Evolutionary conservation across 2,113 vertebrate genomes (phyloP), one percentile per base, ranked within the genome.

Genomic region (Astur gentilis): DNA sequence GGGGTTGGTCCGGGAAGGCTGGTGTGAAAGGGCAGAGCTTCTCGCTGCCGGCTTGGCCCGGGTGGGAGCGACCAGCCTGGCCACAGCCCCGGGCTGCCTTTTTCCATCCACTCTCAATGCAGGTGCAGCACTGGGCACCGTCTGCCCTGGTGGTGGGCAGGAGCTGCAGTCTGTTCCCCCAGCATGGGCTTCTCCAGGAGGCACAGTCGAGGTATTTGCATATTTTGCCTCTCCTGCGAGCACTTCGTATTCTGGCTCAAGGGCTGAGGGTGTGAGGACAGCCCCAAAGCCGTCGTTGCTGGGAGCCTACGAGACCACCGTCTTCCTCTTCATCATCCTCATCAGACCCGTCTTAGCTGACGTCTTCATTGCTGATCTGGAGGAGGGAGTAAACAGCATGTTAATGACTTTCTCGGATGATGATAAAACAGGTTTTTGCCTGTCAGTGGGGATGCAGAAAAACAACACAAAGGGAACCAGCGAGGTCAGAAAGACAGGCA

Each of bases 341-440:
- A 31, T 66, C 47, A 72, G 73, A 67, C 50, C 25, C 0, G 0
- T 91, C 29, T 52, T 76, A 79, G n/a, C 40, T 95, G 86, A 85
- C n/a, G 32, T 23, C 54, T 90, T 93, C 69, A 83, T 65, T 90
- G 81, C 57, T 67, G 80, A 77, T 91, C 76, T 84, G 61, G 50
- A 91, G 57, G 81, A 84, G 71, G 44, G 71, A 79, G 64, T 90
- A 96, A 97, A 91, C 49, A 93, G 75, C 52, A 47, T 50, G 44
- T 44, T 91, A 87, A 91, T 93, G 67, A 83, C 44, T 93, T 92
- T 90, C 36, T 18, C 1, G 6, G 55, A 80, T 89, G 62, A 89
- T 52, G 64, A 91, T 66, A 83, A 94, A 91, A 42, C 18, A 32
- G 77, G 17, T 27, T 83, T 94, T 60, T 36, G 52, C 61, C 32